Evolutionary conservation across 2,113 vertebrate species (phyloP).

Genomic region (Tragelaphus imberbis): DNA sequence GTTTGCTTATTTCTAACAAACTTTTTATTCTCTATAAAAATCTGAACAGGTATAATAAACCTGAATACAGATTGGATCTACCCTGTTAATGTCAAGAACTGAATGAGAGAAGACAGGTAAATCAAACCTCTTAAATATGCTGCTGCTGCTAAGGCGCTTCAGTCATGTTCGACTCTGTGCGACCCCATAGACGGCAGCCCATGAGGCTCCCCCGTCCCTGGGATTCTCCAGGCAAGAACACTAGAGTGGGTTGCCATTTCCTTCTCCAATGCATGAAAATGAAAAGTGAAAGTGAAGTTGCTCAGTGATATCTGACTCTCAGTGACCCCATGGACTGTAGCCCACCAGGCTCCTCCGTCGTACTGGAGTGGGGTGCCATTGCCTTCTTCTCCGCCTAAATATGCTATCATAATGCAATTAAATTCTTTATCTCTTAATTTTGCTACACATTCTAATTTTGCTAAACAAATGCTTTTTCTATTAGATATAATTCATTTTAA

Average conservation of each 20-base stretch:
- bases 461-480: neutral
- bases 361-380: no score
- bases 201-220: no score
- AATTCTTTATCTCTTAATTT: neutral
- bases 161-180: no score
- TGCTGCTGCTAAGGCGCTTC: no score
- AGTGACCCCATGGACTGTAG: no score
- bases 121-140: neutral
- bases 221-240: no score
- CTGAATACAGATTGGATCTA: neutral
- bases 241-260: no score
- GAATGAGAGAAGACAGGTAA: neutral
- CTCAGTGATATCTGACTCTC: no score
- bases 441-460: neutral
- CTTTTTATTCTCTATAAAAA: neutral
- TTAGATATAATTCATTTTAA: neutral
- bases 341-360: no score
- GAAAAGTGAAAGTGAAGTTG: no score
- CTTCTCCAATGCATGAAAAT: no score
- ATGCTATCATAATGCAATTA: neutral
- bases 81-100: neutral
- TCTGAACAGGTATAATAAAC: neutral
- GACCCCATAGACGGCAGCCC: no score
- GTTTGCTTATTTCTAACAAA: neutral
- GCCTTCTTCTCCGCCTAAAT: neutral